A percentile compares a stretch with the other conserved stretches of the same genome.
Conservation (phyloP, 2,113 vertebrate species). For the Dinomys branickii region DNA sequence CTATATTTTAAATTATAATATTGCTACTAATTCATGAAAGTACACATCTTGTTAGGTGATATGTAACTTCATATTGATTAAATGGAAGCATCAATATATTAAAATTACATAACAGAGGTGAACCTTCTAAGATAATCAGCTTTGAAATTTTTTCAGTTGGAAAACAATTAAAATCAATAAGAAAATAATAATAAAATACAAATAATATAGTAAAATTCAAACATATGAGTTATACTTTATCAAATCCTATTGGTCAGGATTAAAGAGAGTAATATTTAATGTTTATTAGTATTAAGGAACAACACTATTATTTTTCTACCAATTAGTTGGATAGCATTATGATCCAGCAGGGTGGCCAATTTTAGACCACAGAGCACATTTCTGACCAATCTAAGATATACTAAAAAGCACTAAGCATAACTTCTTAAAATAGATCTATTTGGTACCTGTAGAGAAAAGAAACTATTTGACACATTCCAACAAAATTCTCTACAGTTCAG, state of each 20-base stretch:
- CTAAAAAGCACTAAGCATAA: slow-evolving; percentile 58
- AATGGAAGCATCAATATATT: background rate
- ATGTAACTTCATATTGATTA: slow-evolving; percentile 52
- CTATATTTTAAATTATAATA: background rate
- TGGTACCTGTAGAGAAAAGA: slow-evolving; percentile 43
- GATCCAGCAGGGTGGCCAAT: slow-evolving; percentile 27
- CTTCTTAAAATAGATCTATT: slow-evolving; percentile 58
- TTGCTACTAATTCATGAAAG: background rate
- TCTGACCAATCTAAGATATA: slow-evolving; percentile 27
- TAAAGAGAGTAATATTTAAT: slow-evolving; percentile 46
- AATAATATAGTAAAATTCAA: slow-evolving; percentile 46
- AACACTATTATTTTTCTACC: slow-evolving; percentile 35
- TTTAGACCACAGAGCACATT: slow-evolving; percentile 56
- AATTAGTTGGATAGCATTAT: slow-evolving; percentile 28
- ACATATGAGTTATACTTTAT: background rate
- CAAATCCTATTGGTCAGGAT: slow-evolving; percentile 17
- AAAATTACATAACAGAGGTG: background rate
- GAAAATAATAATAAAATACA: slow-evolving; percentile 48
- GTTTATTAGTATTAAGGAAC: slow-evolving; percentile 53
- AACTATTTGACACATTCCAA: slow-evolving; percentile 41
- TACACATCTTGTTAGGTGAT: background rate
- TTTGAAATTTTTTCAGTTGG: slow-evolving; percentile 41
- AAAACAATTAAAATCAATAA: slow-evolving; percentile 48
- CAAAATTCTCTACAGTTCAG: slow-evolving; percentile 42
- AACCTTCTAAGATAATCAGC: slow-evolving; percentile 25